Base-by-base conservation (phyloP, 2,797 vertebrate species). In the Astyanax mexicanus region DNA sequence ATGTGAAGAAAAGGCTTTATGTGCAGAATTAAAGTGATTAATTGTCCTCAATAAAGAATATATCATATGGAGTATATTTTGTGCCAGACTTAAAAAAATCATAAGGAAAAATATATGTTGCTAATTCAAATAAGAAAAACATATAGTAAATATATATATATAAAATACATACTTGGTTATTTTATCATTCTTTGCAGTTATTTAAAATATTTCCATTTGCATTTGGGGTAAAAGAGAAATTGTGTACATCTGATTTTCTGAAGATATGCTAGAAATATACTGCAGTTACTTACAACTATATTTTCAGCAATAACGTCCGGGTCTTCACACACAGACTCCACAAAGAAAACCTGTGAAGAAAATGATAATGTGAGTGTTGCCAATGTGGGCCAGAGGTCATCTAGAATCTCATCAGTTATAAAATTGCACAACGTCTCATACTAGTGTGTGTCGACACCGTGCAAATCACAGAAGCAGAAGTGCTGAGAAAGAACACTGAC, bases 291-390 rank as follows among this genome's bases (percentile, higher is more conserved):
- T 85, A 98, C 98, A 91, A 99, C 96, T 23, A 99, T 98, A 88
- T 99, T 99, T 80, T 96, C 95, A 72, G 95, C 95, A 81, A 99
- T 97, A 85, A 99, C 97, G 37, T 97, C 96, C n/a, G 97, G 98
- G 86, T 99, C 97, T 67, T 99, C 96, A 29, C 98, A 99, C 6
- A 98, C 93, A 23, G 97, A 99, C 89, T 99, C 98, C 0, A 99
- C 97, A 72, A 99, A 99, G 87, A 99, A 99, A 3, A 95, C 96
- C 98, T 99, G 74, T 51, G 10, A 49, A 25, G 6, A 37, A 69
- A 69, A 21, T 23, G 19, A 45, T 4, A 3, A 35, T 27, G 25
- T 37, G n/a, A n/a, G 11, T 1, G 23, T 35, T n/a, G 25, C 15
- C 54, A 29, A 0, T 7, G 54, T 3, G 57, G 15, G 10, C 11